Conservation (phyloP, 2,113 vertebrate genomes). For the Clarias gariepinus region DNA sequence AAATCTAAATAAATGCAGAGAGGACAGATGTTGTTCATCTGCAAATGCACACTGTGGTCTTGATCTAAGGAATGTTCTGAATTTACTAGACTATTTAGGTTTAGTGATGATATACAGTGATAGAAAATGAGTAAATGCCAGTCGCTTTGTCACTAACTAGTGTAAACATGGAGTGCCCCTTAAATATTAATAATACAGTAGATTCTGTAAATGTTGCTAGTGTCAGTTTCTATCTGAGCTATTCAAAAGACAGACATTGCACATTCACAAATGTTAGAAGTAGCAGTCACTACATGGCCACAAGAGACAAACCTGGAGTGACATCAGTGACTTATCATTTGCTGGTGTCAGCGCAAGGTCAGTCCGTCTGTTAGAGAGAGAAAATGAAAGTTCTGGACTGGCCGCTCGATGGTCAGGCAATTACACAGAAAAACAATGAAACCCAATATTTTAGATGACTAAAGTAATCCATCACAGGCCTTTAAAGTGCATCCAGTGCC, state of each 20-base stretch:
- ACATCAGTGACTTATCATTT: conserved; percentile 24
- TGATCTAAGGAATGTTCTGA: background rate
- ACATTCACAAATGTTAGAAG: background rate
- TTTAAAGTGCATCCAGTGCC: conserved; percentile 17
- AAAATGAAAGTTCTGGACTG: conserved; percentile 10
- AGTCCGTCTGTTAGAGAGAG: conserved; percentile 10
- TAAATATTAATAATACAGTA: background rate
- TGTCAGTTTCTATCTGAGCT: background rate
- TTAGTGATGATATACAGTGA: background rate
- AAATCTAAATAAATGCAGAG: background rate
- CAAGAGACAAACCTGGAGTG: background rate
- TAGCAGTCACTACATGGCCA: background rate
- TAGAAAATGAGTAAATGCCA: background rate
- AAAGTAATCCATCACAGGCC: conserved; percentile 6
- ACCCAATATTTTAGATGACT: conserved; percentile 13
- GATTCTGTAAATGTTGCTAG: background rate
- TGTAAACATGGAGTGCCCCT: background rate
- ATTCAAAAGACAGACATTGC: conserved; percentile 6
- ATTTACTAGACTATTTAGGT: background rate
- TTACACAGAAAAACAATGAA: conserved; percentile 18
- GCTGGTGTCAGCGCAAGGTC: conserved; percentile 8
- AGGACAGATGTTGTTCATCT: background rate
- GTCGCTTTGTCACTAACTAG: background rate
- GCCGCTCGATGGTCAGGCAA: conserved; percentile 4
- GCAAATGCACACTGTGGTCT: background rate